phyloP scores from a whole-genome alignment of 2,888 invertebrate genomes.

The Mythimna loreyi region DNA sequence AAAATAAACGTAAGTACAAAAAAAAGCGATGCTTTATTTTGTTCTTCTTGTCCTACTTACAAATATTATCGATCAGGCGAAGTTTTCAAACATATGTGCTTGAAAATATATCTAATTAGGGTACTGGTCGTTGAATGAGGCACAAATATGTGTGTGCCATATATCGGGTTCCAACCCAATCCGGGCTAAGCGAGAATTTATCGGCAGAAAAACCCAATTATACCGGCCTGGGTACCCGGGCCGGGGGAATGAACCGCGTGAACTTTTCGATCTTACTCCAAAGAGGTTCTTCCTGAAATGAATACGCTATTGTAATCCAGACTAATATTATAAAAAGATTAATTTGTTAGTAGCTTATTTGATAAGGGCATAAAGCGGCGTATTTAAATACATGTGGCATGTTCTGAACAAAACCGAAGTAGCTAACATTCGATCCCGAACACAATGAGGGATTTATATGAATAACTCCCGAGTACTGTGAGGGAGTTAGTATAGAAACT shows the following conservation, averaged over 20 bases:
- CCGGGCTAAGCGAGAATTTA: constrained; percentile 31
- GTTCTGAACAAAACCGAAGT: no score
- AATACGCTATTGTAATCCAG: not conserved
- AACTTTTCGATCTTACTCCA: constrained; percentile 18
- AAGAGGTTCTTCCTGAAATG: not conserved
- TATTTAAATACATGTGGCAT: no score
- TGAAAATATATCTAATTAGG: not conserved
- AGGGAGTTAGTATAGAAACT: no score
- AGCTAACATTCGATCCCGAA: no score
- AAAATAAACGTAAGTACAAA: no score
- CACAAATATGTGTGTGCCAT: constrained; percentile 22
- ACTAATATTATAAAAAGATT: not conserved
- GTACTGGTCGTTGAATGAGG: constrained; percentile 1
- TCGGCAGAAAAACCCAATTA: constrained; percentile 44
- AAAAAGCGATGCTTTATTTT: no score
- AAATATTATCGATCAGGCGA: no score
- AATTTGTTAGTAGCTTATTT: not conserved
- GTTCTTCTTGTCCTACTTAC: no score
- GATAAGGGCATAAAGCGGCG: not conserved
- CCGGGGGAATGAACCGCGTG: constrained; percentile 20
- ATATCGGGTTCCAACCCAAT: constrained; percentile 32
- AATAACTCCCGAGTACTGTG: no score
- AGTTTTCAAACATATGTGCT: no score
- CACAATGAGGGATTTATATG: no score
- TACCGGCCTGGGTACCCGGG: constrained; percentile 5